A percentile compares a stretch with the other conserved stretches of the same genome.
phyloP scores from a whole-genome alignment of 2,888 invertebrate genomes.

The Dynastes hyllus region DNA sequence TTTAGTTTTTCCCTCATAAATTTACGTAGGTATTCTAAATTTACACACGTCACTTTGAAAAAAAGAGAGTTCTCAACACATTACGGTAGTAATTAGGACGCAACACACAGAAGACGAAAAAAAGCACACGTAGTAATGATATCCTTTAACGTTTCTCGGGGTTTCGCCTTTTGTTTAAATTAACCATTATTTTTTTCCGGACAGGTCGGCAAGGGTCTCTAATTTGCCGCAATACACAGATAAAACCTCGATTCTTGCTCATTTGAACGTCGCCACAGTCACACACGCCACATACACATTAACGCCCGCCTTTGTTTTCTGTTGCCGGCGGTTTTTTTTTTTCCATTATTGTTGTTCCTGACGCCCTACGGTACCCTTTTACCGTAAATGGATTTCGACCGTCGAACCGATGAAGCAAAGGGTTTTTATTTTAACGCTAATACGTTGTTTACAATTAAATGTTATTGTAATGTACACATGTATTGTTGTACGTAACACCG shows the following conservation, averaged over 20 bases:
- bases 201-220: constrained; percentile 14
- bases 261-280: constrained; percentile 32
- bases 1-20: no score
- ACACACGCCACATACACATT: constrained; percentile 40
- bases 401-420: background rate
- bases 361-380: background rate
- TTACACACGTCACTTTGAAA: background rate
- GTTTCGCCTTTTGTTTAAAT: constrained; percentile 44
- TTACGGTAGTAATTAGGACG: constrained; percentile 27
- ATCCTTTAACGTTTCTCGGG: constrained; percentile 31
- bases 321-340: background rate
- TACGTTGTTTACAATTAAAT: background rate
- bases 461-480: no score
- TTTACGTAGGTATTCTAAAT: no score
- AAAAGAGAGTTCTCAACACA: constrained; percentile 13
- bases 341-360: background rate
- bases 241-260: constrained; percentile 40
- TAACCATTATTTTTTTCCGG: constrained; percentile 43
- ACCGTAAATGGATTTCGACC: background rate
- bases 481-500: no score
- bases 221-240: constrained; percentile 38
- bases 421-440: background rate
- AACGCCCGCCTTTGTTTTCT: constrained; percentile 32
- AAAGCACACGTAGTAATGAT: constrained; percentile 21
- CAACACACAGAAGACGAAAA: background rate